These are phyloP conservation scores for Lamellibrachia satsuma DNA, from an alignment of 2,888 invertebrate genomes.

Conservation along the genomic window DNA sequence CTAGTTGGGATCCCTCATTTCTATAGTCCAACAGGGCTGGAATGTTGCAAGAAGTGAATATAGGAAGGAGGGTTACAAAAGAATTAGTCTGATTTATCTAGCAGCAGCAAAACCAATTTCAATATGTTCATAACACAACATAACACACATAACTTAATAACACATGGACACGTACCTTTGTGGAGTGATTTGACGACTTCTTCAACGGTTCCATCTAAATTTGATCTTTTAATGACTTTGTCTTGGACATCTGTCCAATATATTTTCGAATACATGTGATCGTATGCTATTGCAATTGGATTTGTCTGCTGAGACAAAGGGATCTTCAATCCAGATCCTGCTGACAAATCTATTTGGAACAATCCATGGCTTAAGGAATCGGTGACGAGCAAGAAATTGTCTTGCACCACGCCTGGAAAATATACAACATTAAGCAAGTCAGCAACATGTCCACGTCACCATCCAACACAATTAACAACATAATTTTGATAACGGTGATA, in stretches of 20 bases:
- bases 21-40: too few species aligned
- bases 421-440: not conserved
- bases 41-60: too few species aligned
- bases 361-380: not conserved
- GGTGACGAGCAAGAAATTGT: not conserved
- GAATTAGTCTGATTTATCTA: too few species aligned
- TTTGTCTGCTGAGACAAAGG: not conserved
- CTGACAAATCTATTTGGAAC: not conserved
- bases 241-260: not conserved
- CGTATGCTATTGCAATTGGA: not conserved
- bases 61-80: too few species aligned
- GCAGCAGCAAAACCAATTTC: too few species aligned
- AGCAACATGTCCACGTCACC: not conserved
- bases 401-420: not conserved
- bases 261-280: not conserved
- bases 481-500: not conserved
- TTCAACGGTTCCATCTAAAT: not conserved
- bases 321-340: not conserved
- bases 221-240: not conserved
- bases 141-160: not conserved
- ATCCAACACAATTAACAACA: not conserved
- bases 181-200: not conserved
- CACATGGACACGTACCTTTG: not conserved
- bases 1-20: too few species aligned
- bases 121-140: not conserved